Evolutionary conservation across 2,888 invertebrate genomes (phyloP), one percentile per base, ranked within the genome.

Genomic region (Zeuzera pyrina): DNA sequence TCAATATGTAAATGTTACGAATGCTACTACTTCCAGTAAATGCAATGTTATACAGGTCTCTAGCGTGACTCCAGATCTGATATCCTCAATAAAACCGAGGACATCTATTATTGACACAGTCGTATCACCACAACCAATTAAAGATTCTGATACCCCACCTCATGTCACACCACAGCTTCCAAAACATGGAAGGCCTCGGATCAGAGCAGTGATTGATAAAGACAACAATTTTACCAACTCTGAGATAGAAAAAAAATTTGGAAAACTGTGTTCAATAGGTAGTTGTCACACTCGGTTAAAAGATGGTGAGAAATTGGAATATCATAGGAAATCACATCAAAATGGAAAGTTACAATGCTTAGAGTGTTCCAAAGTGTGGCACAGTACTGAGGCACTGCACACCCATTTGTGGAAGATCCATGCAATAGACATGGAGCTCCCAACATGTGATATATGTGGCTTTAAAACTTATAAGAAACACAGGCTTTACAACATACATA

Each of bases 321-420:
- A 89, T 52, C 92, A 92, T 55, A 69, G 85, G 22, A 84, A 83
- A 48, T 91, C 89, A 49, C 91, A 91, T 50, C 62, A 70, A 33
- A 72, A 73, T 47, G 64, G 66, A 4, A 67, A 71, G 34, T 42
- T 77, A 1, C 72, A 74, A 15, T 94, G 94, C 65, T 87, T 86
- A 0, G 90, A 92, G 56, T 94, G 94, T 61, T 70, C 79, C 0
- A 74, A 76, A 36, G 52, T 65, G 8, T 86, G 84, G 50, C 47
- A 61, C 1, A 84, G 85, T 5, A 91, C 92, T 85, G 88, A 89
- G 45, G 81, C 86, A 0, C 57, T 93, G n/a, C 89, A 91, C 38
- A 87, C 89, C 2, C 95, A 95, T 58, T 72, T 94, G 28, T 95
- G 94, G 94, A 86, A 90, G 30, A 55, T 73, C 0, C 94, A 95